phyloP scores from a whole-genome alignment of 2,113 vertebrate species.

The Sinocyclocheilus rhinocerous region DNA sequence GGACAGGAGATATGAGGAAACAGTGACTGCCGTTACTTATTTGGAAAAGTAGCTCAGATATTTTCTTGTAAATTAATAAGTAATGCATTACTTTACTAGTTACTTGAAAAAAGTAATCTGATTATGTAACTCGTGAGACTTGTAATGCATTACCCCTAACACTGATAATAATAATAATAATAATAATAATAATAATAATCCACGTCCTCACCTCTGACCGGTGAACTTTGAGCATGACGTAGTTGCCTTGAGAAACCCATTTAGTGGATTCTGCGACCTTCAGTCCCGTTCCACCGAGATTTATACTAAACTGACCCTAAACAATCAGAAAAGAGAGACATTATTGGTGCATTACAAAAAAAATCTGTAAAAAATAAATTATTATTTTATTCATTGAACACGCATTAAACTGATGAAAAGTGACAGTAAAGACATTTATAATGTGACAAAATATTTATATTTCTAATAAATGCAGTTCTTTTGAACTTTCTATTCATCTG shows the following conservation, averaged over 20 bases:
- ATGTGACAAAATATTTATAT: not conserved
- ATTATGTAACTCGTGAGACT: too few relatives aligned
- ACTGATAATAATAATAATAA: too few relatives aligned
- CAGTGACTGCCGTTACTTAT: too few relatives aligned
- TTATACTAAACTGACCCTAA: constrained; percentile 95
- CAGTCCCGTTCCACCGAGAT: constrained; percentile 89
- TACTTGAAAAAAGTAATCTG: too few relatives aligned
- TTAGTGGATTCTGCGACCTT: constrained; percentile 82
- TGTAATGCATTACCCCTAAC: too few relatives aligned
- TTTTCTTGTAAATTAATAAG: too few relatives aligned
- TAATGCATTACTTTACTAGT: too few relatives aligned
- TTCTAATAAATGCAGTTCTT: not conserved
- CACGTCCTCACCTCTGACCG: constrained; percentile 84
- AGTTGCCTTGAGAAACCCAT: constrained; percentile 92
- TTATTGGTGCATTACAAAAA: too few relatives aligned
- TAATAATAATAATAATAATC: not conserved
- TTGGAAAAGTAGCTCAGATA: too few relatives aligned
- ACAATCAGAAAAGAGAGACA: not conserved
- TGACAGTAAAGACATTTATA: not conserved
- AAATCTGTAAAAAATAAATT: too few relatives aligned
- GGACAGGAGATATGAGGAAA: too few relatives aligned
- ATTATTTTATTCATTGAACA: not conserved
- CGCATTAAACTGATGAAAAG: not conserved
- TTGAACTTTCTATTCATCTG: not conserved
- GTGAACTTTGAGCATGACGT: constrained; percentile 86